Percentiles rank a stretch among this genome's conserved stretches.
Evolutionary conservation across 2,888 invertebrate species (phyloP).

Genomic region (Rotaria magnacalcarata): DNA sequence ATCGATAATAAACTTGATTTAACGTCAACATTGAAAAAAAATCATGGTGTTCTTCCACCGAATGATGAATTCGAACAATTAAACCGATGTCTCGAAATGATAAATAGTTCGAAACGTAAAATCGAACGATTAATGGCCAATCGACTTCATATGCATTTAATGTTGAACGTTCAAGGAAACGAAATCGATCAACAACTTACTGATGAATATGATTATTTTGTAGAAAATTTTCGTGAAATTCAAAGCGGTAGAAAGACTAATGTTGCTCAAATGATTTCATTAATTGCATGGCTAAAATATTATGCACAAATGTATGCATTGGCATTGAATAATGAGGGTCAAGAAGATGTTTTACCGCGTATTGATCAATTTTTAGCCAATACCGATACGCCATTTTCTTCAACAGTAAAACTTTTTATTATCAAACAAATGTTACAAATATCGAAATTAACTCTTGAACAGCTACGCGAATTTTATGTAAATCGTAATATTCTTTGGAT

Average conservation of each 20-base stretch:
- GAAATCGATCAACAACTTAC: background rate
- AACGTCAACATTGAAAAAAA: background rate
- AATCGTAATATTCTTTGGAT: constrained; percentile 8
- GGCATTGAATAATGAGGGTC: background rate
- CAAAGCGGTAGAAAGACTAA: no score
- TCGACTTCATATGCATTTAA: constrained; percentile 1
- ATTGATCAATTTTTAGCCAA: background rate
- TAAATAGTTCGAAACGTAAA: background rate
- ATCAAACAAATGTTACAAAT: background rate
- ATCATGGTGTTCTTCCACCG: background rate
- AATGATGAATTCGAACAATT: background rate
- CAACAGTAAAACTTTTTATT: background rate
- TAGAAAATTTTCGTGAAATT: background rate
- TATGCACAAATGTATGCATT: background rate
- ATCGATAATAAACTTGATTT: background rate
- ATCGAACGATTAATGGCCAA: background rate
- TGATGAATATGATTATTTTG: background rate
- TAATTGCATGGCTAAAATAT: background rate
- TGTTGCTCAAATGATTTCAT: background rate
- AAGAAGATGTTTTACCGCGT: background rate
- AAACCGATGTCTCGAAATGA: background rate
- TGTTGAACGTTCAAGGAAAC: background rate
- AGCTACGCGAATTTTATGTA: background rate
- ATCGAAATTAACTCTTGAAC: background rate
- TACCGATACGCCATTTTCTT: background rate